These are phyloP conservation scores for Macaca fascicularis DNA, from an alignment of 2,113 vertebrate species.

Conservation along the genomic window DNA sequence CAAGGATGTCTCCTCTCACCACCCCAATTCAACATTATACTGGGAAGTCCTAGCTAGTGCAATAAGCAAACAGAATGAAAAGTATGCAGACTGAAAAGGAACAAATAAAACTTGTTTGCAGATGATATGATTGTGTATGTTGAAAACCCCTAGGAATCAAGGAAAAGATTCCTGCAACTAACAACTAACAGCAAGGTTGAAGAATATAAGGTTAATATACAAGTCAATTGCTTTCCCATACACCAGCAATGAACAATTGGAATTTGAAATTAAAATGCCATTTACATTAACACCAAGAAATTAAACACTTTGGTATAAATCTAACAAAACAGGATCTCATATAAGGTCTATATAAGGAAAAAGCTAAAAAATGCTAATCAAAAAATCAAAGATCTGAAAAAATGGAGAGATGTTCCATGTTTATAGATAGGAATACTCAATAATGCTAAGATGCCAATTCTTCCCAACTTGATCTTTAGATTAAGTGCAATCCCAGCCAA, in stretches of 20 bases:
- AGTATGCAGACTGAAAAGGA: background rate
- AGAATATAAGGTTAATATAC: background rate
- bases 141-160: background rate
- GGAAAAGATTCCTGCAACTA: background rate
- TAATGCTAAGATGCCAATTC: background rate
- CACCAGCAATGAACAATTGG: background rate
- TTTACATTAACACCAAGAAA: background rate
- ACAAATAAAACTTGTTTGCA: background rate
- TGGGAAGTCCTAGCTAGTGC: background rate
- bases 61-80: background rate
- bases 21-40: background rate
- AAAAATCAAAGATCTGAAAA: constrained; percentile 8
- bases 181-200: background rate
- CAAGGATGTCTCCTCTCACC: background rate
- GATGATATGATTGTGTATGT: background rate
- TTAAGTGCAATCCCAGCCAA: background rate
- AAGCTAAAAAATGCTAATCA: background rate
- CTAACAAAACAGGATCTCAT: background rate
- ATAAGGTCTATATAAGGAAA: background rate
- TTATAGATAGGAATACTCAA: background rate
- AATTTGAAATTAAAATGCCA: background rate
- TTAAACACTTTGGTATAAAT: background rate
- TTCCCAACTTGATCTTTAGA: background rate
- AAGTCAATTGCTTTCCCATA: background rate
- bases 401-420: background rate